A percentile compares a stretch with the other conserved stretches of the same genome.
Evolutionary conservation across 1,140 invertebrate species (phyloP).

Genomic region (Procambarus virginalis): DNA sequence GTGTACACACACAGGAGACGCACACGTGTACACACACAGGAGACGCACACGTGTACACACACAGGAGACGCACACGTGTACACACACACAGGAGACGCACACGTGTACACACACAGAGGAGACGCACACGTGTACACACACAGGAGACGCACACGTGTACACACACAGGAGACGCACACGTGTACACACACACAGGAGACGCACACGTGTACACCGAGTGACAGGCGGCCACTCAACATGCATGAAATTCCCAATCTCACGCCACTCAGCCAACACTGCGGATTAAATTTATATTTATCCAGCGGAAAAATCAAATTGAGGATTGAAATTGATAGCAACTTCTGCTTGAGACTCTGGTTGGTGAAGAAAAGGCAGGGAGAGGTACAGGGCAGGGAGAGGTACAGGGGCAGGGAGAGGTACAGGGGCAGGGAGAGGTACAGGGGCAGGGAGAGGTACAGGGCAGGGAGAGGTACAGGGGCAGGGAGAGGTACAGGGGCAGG

Average conservation of each 20-base stretch:
- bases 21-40: too few relatives aligned
- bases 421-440: background rate
- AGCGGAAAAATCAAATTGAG: constrained; percentile 65
- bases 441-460: background rate
- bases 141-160: background rate
- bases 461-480: background rate
- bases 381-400: background rate
- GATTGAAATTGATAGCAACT: constrained; percentile 66
- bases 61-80: too few relatives aligned
- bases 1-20: too few relatives aligned
- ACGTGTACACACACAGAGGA: too few relatives aligned
- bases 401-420: background rate
- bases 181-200: background rate
- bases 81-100: too few relatives aligned
- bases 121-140: too few relatives aligned
- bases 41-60: too few relatives aligned
- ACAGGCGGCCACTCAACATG: constrained; percentile 40
- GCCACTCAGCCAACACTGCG: constrained; percentile 54
- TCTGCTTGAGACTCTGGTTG: constrained; percentile 62
- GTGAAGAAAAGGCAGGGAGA: background rate
- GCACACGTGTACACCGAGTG: background rate
- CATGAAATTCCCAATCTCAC: constrained; percentile 66
- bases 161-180: constrained; percentile 3
- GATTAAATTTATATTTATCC: constrained; percentile 67
- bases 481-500: background rate